Conservation (phyloP, 2,113 vertebrate genomes). For the Tragelaphus imberbis region DNA sequence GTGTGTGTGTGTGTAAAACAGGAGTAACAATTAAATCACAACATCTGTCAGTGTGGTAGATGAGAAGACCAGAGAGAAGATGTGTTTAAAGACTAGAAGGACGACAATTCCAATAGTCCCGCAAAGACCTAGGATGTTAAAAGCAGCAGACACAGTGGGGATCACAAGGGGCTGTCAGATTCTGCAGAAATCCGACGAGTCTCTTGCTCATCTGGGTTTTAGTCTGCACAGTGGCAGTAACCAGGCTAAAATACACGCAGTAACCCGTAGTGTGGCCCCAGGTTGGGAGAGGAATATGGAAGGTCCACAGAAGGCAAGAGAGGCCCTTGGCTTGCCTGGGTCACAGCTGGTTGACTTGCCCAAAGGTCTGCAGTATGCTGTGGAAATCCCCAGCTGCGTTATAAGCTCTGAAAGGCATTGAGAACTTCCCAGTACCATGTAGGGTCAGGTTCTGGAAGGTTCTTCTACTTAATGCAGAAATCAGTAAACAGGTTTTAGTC, state of each 20-base stretch:
- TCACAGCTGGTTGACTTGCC: not conserved
- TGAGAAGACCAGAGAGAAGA: not conserved
- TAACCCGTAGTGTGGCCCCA: too few relatives aligned
- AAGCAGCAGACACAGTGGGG: not conserved
- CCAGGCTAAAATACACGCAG: not conserved
- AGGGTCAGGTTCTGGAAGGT: not conserved
- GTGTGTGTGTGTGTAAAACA: not conserved
- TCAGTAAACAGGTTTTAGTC: not conserved
- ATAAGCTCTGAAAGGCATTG: not conserved
- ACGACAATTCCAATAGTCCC: not conserved
- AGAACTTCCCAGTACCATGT: not conserved
- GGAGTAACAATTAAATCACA: not conserved
- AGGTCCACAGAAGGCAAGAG: not conserved
- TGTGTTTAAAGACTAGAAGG: not conserved
- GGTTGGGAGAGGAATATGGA: too few relatives aligned
- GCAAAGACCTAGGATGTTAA: not conserved
- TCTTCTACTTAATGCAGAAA: not conserved
- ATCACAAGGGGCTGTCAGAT: rapidly evolving
- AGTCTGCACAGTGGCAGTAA: not conserved
- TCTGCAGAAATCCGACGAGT: not conserved
- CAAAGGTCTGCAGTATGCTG: not conserved
- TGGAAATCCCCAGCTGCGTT: rapidly evolving
- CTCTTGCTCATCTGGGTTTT: not conserved
- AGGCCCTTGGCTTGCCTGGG: not conserved
- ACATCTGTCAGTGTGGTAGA: not conserved